Conservation (phyloP, 2,797 vertebrate species). For the Microctenopoma lineatum region DNA sequence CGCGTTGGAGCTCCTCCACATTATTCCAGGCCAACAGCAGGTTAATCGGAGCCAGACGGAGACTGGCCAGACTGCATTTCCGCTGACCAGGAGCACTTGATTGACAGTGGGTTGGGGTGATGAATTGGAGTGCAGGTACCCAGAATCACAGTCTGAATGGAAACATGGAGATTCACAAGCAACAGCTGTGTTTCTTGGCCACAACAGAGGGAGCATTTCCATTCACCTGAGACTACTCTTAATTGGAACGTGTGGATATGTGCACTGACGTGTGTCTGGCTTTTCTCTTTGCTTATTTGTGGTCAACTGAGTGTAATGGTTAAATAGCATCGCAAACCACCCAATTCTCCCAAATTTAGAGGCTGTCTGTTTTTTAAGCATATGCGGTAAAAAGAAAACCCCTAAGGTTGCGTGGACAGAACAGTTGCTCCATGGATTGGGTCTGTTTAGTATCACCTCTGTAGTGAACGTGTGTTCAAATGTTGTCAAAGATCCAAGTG, state of each 20-base stretch:
- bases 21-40: slow-evolving; percentile 73
- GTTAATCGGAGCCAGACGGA: slow-evolving; percentile 79
- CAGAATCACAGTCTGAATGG: slow-evolving; percentile 56
- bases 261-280: slow-evolving; percentile 56
- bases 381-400: slow-evolving; percentile 16
- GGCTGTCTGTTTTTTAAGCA: slow-evolving; percentile 13
- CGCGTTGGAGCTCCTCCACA: slow-evolving; percentile 62
- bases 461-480: not conserved
- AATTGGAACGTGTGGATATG: slow-evolving; percentile 66
- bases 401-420: slow-evolving; percentile 4
- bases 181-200: slow-evolving; percentile 74
- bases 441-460: slow-evolving; percentile 36
- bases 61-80: slow-evolving; percentile 42
- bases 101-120: slow-evolving; percentile 66
- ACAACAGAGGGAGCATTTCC: slow-evolving; percentile 59
- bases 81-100: slow-evolving; percentile 58
- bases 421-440: not conserved
- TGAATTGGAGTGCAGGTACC: slow-evolving; percentile 55
- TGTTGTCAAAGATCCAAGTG: not conserved
- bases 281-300: slow-evolving; percentile 62
- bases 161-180: slow-evolving; percentile 64
- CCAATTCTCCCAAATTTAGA: slow-evolving; percentile 32
- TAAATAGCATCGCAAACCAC: slow-evolving; percentile 49
- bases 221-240: slow-evolving; percentile 67
- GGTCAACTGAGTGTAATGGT: slow-evolving; percentile 53